Evolutionary conservation across 2,888 invertebrate species (phyloP), one percentile per base, ranked within the genome.

Genomic region (Sipha maydis): DNA sequence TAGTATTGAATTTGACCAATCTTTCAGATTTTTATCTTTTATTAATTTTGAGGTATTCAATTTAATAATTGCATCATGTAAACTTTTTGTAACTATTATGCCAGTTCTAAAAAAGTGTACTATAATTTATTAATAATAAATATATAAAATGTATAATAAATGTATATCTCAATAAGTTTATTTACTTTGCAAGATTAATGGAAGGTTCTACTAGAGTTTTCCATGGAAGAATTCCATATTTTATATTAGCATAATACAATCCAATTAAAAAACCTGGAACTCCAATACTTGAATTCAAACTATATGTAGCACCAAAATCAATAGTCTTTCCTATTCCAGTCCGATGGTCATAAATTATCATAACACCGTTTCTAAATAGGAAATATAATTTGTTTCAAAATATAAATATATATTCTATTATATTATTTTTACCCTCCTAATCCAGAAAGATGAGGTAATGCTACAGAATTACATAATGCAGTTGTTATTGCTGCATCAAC

Each of bases 401-500:
- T 25, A 8, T 78, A 41, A 31, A 14, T 25, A 14, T n/a, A 31
- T 38, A 61, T 61, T 11, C 34, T 38, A 25, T 34, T 31, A 4
- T 28, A 34, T 71, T 38, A 90, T 93, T 21, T 21, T 92, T 92
- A 96, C 96, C 96, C 96, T 91, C 96, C 96, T 73, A 96, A 92
- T 67, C 96, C 95, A 54, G 95, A 95, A 90, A 94, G 93, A 91
- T 96, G 95, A 83, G 95, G 95, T 90, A 95, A 93, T 34, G 95
- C 93, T 67, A 96, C 95, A 80, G 95, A 94, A 90, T 96, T 93
- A 92, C 97, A 97, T 89, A 97, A 93, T 75, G 95, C 94, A 83
- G 95, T 93, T 67, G 95, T 95, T 85, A 95, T 93, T 61, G 95
- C 95, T 88, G 96, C 96, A 93, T 97, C 96, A 0, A 95, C 93